Base-by-base conservation (phyloP, 2,888 invertebrate genomes). In the Megaustenia siamemsis region DNA sequence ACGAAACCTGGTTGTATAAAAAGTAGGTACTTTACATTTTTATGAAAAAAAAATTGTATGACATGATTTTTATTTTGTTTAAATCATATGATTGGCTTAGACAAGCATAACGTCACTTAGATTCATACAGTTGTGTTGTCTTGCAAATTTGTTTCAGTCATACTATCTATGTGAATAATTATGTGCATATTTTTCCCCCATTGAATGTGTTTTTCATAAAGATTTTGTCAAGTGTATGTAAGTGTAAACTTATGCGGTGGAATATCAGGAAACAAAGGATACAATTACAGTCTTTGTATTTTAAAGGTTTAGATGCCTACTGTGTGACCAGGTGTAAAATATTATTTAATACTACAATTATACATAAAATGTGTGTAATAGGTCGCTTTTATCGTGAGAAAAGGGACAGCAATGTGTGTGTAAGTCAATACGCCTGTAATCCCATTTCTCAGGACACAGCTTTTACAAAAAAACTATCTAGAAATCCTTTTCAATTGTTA, bases 1-100 rank as follows among this genome's bases (percentile, higher is more conserved):
- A 76, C 76, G 76, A 76, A 49, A 76, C 38, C 76, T 53, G 53
- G 56, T 56, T 28, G 49, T 53, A 76, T 3, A 76, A 56, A 76
- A 73, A 75, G 49, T 49, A 49, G 32, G 1, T 73, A 73, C 43
- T n/a, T 73, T 45, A 73, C 45, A 40, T 73, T 40, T 35, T 18
- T 38, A 24, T 69, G 35, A 10, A 38, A 40, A 12, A 24, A 15
- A 5, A 5, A 5, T n/a, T n/a, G n/a, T 69, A 24, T 35, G 1
- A 69, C 38, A 38, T 69, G 38, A 38, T 24, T 69, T 69, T 35
- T 2, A 69, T 69, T 69, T 5, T 66, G 32, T 66, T 10, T 12
- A 66, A 66, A 10, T 35, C 35, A 35, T 12, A 18, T 63, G 28
- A 63, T 18, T 63, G n/a, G n/a, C 24, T 63, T 28, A 15, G 63